Base-by-base conservation (phyloP, 2,797 vertebrate genomes). In the Crocidura indochinensis region DNA sequence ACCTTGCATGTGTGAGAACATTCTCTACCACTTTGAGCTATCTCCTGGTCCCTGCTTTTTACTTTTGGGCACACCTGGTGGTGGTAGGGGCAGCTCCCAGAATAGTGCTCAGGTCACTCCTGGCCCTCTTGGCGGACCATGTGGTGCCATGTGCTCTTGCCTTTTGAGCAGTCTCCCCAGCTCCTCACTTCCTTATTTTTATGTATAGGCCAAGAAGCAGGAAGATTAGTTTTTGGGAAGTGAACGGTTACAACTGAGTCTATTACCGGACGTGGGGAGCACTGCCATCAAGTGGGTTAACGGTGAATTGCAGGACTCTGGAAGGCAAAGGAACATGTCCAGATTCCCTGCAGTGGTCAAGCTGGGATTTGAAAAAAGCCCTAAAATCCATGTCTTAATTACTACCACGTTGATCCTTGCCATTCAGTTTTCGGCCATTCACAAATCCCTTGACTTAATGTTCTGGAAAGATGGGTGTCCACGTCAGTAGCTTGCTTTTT, bases 341-440 rank as follows among this genome's bases (percentile, higher is more conserved):
- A 14, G 26, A 1, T 62, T 69, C 31, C n/a, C 19, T 24, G 26
- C 44, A 81, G 47, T 72, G 68, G 12, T 56, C 64, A 46, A 88
- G n/a, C 15, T 68, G 80, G 65, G 78, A 89, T 62, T 78, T 83
- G 83, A 82, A 88, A 60, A 15, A 14, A 71, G 27, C 8, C 64
- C 24, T n/a, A 27, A 67, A 67, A 67, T 27, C 26, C 64, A n/a
- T 11, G 60, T 24, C 60, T 64, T 64, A 26, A 12, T 76, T 67
- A 12, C 11, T 22, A 4, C 6, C 6, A 27, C 47, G 19, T 27
- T 80, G n/a, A 47, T 64, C 56, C 51, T 24, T 2, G 1, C 46
- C 51, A 56, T 77, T 49, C 17, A 62, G 82, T 74, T 53, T 46
- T n/a, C 78, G 73, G 53, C 26, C 4, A 10, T 8, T 53, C 51